Evolutionary conservation across 2,797 vertebrate species (phyloP).

Genomic region (Sebastes iracundus): DNA sequence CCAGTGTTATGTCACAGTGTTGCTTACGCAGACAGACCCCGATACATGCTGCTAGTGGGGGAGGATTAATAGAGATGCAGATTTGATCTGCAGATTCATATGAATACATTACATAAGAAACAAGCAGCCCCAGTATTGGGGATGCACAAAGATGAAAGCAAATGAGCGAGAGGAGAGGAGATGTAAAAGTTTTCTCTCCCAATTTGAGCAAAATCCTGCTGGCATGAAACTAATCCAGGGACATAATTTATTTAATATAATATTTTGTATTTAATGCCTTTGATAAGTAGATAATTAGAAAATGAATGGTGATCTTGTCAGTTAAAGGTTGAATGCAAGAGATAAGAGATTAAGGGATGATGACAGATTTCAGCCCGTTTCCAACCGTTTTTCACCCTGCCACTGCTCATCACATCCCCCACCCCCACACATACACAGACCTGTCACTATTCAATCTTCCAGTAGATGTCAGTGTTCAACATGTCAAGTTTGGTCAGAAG

Average conservation of each 20-base stretch:
- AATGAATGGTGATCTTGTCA: not conserved
- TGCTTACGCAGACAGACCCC: not conserved
- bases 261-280: not conserved
- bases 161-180: not conserved
- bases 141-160: not conserved
- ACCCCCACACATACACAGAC: not conserved
- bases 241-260: not conserved
- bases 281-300: not conserved
- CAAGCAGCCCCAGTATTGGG: not conserved
- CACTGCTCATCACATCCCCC: not conserved
- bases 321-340: not conserved
- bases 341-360: conserved; percentile 28
- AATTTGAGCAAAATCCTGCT: not conserved
- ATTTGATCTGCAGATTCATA: conserved; percentile 43
- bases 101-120: conserved; percentile 28
- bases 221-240: not conserved
- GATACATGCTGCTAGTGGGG: not conserved
- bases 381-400: not conserved
- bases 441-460: conserved; percentile 12
- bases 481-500: not conserved
- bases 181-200: not conserved
- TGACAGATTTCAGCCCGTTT: conserved; percentile 14
- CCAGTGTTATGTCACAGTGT: conserved; percentile 38
- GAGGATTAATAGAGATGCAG: conserved; percentile 47
- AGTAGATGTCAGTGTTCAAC: conserved; percentile 59